phyloP scores from a whole-genome alignment of 2,797 vertebrate species.

The Microhierax caerulescens region DNA sequence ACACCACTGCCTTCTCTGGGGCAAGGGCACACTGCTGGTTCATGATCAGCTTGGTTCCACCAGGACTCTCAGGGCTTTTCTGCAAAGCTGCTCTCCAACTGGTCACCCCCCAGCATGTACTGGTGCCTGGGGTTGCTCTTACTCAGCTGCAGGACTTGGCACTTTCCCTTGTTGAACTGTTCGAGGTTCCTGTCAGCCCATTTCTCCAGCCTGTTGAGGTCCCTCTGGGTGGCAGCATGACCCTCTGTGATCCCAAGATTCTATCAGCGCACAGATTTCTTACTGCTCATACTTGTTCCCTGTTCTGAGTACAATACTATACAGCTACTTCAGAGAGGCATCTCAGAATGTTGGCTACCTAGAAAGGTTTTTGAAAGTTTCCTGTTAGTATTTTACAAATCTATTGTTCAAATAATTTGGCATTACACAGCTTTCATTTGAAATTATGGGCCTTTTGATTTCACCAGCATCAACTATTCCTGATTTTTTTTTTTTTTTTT shows the following conservation, averaged over 20 bases:
- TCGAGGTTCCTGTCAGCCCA: too few species aligned
- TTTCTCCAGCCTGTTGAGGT: too few species aligned
- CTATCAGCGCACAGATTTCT: too few species aligned
- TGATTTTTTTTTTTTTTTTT: not conserved
- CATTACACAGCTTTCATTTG: not conserved
- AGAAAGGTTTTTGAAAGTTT: not conserved
- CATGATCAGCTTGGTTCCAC: not conserved
- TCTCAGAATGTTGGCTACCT: not conserved
- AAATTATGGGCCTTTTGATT: not conserved
- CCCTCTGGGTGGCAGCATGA: too few species aligned
- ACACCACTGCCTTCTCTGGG: not conserved
- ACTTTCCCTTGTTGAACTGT: too few species aligned
- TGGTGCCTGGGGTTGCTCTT: too few species aligned
- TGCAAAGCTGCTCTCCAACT: not conserved
- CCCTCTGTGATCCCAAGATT: too few species aligned
- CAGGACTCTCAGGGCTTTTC: not conserved
- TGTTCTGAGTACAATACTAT: too few species aligned
- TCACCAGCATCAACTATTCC: not conserved
- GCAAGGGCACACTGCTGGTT: not conserved
- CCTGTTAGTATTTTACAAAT: not conserved
- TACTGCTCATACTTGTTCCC: not conserved
- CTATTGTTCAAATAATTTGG: not conserved
- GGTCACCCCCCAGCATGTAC: too few species aligned
- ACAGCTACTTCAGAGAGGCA: not conserved
- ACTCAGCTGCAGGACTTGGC: too few species aligned